These are phyloP conservation scores for Calidris pygmaea DNA, from an alignment of 2,113 vertebrate species.

Conservation along the genomic window DNA sequence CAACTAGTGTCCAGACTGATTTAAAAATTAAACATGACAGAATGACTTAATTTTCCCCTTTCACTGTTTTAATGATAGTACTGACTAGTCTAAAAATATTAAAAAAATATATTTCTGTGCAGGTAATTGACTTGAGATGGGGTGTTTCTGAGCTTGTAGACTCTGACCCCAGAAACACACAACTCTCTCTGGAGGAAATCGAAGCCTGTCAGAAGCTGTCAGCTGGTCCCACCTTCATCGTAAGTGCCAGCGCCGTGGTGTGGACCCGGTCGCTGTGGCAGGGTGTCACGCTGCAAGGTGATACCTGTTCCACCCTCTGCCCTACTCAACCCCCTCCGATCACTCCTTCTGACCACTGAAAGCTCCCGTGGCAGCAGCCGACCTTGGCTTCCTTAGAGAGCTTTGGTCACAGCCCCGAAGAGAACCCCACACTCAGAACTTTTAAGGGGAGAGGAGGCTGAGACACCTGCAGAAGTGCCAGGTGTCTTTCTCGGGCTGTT, in stretches of 20 bases:
- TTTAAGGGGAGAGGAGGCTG: not conserved
- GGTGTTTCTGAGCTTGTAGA: slow-evolving; percentile 63
- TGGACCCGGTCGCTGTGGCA: not conserved
- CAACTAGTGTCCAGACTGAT: not conserved
- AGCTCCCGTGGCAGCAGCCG: not conserved
- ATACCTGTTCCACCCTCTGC: not conserved
- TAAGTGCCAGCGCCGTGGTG: slow-evolving; percentile 59
- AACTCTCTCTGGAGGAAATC: slow-evolving; percentile 80
- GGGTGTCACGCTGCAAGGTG: not conserved
- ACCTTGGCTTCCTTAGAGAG: not conserved
- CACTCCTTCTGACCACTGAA: not conserved
- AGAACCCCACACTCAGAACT: not conserved
- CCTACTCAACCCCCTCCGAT: not conserved
- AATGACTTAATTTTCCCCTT: not conserved
- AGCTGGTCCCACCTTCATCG: slow-evolving; percentile 75
- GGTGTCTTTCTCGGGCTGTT: not conserved
- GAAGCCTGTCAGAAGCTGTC: slow-evolving; percentile 72
- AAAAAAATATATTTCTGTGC: not conserved
- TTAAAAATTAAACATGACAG: not conserved
- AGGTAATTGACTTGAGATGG: slow-evolving; percentile 85
- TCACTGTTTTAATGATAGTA: not conserved
- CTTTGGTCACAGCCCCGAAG: not conserved
- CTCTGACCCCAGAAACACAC: slow-evolving; percentile 67
- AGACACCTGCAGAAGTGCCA: not conserved
- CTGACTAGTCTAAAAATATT: not conserved